Percentiles rank a stretch among this genome's conserved stretches.
Conservation (phyloP, 2,797 vertebrate species). For the Microctenopoma stevenorrisi region DNA sequence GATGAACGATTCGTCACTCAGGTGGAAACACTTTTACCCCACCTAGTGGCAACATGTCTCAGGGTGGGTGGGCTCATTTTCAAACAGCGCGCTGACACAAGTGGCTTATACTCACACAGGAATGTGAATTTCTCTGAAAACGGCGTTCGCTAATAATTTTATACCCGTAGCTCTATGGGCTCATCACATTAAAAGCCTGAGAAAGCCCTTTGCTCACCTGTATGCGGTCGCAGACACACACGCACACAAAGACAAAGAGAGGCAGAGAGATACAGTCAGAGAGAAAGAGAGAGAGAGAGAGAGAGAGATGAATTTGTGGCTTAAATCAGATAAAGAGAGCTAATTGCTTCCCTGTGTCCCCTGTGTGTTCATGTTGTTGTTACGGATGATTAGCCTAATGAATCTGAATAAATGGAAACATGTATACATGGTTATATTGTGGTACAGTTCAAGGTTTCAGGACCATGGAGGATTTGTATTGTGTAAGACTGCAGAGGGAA, state of each 20-base stretch:
- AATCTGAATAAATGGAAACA: constrained; percentile 81
- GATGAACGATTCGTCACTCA: constrained; percentile 20
- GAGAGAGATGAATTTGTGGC: constrained; percentile 54
- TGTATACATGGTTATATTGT: constrained; percentile 76
- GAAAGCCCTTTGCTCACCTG: constrained; percentile 18
- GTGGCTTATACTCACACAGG: neutral
- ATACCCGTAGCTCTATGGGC: neutral
- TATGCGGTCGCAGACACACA: neutral
- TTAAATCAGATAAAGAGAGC: constrained; percentile 76
- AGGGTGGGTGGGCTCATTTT: constrained; percentile 1
- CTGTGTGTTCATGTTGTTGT: constrained; percentile 79
- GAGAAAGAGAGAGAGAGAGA: constrained; percentile 7
- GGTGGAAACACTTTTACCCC: constrained; percentile 64
- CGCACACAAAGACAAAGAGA: constrained; percentile 1
- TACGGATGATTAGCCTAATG: constrained; percentile 80
- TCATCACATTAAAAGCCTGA: constrained; percentile 1
- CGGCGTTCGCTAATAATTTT: neutral
- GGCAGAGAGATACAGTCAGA: constrained; percentile 9
- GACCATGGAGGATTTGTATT: constrained; percentile 46
- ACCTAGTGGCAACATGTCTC: constrained; percentile 73
- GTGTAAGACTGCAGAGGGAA: constrained; percentile 11
- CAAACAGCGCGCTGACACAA: neutral
- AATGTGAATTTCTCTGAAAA: neutral
- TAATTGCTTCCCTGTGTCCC: constrained; percentile 73
- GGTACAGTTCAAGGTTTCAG: constrained; percentile 74